Evolutionary conservation across 2,888 invertebrate genomes (phyloP).

Genomic region (Tenodera sinensis): DNA sequence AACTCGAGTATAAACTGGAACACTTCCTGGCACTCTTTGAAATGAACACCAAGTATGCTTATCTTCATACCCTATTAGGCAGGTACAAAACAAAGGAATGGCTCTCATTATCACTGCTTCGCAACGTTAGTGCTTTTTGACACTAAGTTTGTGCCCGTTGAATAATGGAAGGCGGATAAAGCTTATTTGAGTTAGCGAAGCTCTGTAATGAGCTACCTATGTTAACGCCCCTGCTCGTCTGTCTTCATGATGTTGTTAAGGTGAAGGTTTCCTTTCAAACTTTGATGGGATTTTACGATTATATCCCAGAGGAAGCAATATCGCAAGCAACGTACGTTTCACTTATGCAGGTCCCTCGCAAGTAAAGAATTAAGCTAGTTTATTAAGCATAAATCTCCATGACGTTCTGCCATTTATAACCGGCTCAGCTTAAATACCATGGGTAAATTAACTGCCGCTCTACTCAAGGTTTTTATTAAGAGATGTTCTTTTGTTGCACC

Average conservation of each 20-base stretch:
- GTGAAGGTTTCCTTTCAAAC: not conserved
- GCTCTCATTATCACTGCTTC: too few relatives aligned
- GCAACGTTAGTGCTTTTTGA: too few relatives aligned
- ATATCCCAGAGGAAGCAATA: not conserved
- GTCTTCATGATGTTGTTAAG: not conserved
- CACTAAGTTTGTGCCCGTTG: not conserved
- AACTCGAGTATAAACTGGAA: too few relatives aligned
- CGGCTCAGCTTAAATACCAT: not conserved
- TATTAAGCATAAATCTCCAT: not conserved
- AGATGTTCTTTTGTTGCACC: not conserved
- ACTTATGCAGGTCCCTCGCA: not conserved
- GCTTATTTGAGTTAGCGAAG: not conserved
- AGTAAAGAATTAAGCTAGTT: not conserved
- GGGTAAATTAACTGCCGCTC: not conserved
- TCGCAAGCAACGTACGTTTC: not conserved
- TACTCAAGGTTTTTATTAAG: not conserved
- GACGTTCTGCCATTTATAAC: not conserved
- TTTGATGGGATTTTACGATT: not conserved
- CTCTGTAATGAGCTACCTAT: not conserved
- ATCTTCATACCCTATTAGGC: too few relatives aligned
- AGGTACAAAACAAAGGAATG: too few relatives aligned
- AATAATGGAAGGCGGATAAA: not conserved
- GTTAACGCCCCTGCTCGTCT: not conserved
- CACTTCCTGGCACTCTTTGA: too few relatives aligned
- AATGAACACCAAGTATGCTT: too few relatives aligned